These are phyloP conservation scores for Haliclystus octoradiatus DNA, from an alignment of 30 jellyfish, hydroid and myxozoan species.

Conservation along the genomic window DNA sequence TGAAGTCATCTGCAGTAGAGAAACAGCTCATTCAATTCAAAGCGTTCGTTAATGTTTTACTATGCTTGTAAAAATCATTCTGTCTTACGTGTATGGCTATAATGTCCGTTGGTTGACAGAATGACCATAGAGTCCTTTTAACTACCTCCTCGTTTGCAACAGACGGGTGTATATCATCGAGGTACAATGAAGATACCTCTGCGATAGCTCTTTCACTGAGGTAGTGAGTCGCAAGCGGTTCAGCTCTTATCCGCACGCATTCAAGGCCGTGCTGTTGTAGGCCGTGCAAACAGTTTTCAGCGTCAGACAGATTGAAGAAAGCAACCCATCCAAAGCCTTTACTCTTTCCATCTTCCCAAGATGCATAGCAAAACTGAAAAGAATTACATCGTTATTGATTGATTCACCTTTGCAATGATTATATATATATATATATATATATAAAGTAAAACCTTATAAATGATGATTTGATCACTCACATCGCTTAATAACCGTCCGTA, in stretches of 20 bases:
- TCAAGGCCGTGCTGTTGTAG: neutral
- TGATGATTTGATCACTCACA: neutral
- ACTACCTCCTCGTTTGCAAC: neutral
- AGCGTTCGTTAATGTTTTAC: neutral
- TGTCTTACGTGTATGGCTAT: neutral
- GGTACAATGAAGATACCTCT: neutral
- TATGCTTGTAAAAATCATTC: neutral
- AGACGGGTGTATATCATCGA: neutral
- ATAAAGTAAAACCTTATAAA: too few relatives aligned
- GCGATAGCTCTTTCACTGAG: neutral
- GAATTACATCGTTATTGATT: too few relatives aligned
- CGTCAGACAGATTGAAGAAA: neutral
- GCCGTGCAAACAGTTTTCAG: neutral
- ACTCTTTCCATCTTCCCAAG: neutral
- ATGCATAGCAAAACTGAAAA: neutral
- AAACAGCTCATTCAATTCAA: neutral
- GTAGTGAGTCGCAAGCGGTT: neutral
- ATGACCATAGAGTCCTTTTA: neutral
- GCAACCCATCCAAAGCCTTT: constrained; percentile 1
- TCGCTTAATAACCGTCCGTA: neutral
- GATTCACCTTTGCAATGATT: too few relatives aligned
- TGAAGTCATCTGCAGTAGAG: neutral
- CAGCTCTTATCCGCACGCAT: neutral
- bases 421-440: too few relatives aligned
- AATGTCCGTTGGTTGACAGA: neutral